These are phyloP conservation scores for Phenganax marumi DNA, from an alignment of 92 coral and sea anemone genomes.

Conservation along the genomic window DNA sequence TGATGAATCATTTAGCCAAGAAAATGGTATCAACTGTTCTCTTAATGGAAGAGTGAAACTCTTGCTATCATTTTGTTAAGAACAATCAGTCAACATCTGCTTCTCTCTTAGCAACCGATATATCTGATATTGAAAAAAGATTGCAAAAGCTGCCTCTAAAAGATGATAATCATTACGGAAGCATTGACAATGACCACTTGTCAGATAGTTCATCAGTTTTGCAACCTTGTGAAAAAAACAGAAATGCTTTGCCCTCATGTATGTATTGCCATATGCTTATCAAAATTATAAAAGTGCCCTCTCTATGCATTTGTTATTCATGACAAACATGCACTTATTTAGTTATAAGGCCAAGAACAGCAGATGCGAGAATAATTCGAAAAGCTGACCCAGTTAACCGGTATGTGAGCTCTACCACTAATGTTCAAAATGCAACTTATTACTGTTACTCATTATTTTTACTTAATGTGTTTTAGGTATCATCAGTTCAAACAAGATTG, in stretches of 20 bases:
- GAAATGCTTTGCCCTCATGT: slow-evolving; percentile 86
- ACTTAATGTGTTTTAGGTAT: slow-evolving; percentile 51
- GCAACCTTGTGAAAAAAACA: slow-evolving; percentile 76
- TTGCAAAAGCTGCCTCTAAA: slow-evolving; percentile 76
- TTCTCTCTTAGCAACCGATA: slow-evolving; percentile 67
- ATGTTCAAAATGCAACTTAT: not conserved
- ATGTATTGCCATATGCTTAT: slow-evolving; percentile 21
- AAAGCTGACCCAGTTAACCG: slow-evolving; percentile 91
- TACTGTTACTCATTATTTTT: not conserved
- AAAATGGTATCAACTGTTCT: not conserved
- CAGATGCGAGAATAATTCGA: slow-evolving; percentile 75
- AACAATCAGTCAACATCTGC: not conserved
- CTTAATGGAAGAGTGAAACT: not conserved
- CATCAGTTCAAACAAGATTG: slow-evolving; percentile 90
- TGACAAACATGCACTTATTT: not conserved
- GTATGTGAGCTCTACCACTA: slow-evolving; percentile 21
- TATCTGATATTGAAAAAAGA: slow-evolving; percentile 84
- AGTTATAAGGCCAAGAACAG: slow-evolving; percentile 85
- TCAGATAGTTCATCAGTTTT: slow-evolving; percentile 68
- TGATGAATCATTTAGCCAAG: slow-evolving; percentile 78
- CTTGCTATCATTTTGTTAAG: too few species aligned
- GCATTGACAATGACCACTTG: slow-evolving; percentile 45
- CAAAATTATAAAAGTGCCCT: too few species aligned
- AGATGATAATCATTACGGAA: slow-evolving; percentile 47
- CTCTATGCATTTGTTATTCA: slow-evolving; percentile 56